Evolutionary conservation across 2,113 vertebrate species (phyloP).

Genomic region (Seriola quinqueradiata): DNA sequence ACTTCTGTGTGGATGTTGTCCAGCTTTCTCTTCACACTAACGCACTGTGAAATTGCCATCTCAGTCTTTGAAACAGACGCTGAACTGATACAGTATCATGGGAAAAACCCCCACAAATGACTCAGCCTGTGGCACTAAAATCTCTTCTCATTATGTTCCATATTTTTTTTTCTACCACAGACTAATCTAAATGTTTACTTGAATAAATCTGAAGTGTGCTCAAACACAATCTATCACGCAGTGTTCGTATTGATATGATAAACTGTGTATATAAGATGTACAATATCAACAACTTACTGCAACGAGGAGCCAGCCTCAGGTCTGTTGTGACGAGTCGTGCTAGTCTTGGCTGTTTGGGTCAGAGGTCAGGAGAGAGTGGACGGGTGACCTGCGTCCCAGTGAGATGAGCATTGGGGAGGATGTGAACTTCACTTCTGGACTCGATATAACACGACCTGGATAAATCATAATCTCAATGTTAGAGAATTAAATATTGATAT

Average conservation of each 20-base stretch:
- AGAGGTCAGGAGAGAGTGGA: slow-evolving; percentile 87
- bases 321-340: background rate
- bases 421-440: slow-evolving; percentile 18
- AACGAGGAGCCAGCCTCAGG: slow-evolving; percentile 16
- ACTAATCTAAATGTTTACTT: background rate
- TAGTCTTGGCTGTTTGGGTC: slow-evolving; percentile 44
- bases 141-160: background rate
- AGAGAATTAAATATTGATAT: background rate
- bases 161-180: background rate
- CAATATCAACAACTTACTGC: slow-evolving; percentile 36
- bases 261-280: background rate
- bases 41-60: slow-evolving; percentile 53
- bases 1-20: slow-evolving; percentile 76
- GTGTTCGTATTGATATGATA: background rate
- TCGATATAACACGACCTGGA: slow-evolving; percentile 41
- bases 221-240: background rate
- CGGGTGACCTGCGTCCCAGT: slow-evolving; percentile 82
- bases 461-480: background rate
- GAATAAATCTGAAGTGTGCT: background rate
- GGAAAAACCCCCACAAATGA: background rate
- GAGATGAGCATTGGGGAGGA: slow-evolving; percentile 63
- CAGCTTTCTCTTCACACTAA: slow-evolving; percentile 71
- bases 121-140: background rate
- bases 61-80: slow-evolving; percentile 42
- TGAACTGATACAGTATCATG: background rate